Percentiles rank a stretch among this genome's conserved stretches.
Conservation (phyloP, 2,888 invertebrate species). For the Limnephilus marmoratus region DNA sequence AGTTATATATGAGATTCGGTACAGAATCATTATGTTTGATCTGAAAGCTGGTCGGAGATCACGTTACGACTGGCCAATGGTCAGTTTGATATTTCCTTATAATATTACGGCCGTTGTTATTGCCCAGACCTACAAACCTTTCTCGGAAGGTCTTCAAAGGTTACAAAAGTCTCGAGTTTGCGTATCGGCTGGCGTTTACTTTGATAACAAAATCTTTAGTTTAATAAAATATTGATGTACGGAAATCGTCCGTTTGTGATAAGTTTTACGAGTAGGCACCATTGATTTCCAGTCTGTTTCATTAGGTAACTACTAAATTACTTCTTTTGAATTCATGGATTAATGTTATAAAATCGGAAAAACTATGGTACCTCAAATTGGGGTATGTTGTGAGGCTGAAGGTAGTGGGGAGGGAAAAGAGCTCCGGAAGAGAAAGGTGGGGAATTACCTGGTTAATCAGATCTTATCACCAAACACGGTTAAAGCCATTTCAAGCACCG, state of each 20-base stretch:
- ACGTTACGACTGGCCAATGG: slow-evolving; percentile 49
- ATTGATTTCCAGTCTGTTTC: neutral
- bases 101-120: slow-evolving; percentile 39
- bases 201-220: slow-evolving; percentile 47
- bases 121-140: slow-evolving; percentile 36
- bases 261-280: neutral
- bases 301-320: neutral
- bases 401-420: too few relatives aligned
- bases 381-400: too few relatives aligned
- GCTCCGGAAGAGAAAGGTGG: too few relatives aligned
- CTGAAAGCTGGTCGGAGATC: slow-evolving; percentile 41
- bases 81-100: slow-evolving; percentile 51
- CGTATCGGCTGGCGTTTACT: slow-evolving; percentile 50
- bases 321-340: neutral
- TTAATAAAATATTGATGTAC: slow-evolving; percentile 50
- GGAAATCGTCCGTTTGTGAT: slow-evolving; percentile 10
- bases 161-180: slow-evolving; percentile 49
- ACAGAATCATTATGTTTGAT: slow-evolving; percentile 42
- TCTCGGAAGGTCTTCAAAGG: slow-evolving; percentile 59
- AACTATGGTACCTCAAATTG: too few relatives aligned
- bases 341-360: neutral
- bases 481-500: too few relatives aligned
- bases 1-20: slow-evolving; percentile 44
- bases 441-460: too few relatives aligned
- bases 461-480: too few relatives aligned